These are phyloP conservation scores for Sarcophaga subvicina DNA, from an alignment of 2,888 invertebrate genomes.

Conservation along the genomic window DNA sequence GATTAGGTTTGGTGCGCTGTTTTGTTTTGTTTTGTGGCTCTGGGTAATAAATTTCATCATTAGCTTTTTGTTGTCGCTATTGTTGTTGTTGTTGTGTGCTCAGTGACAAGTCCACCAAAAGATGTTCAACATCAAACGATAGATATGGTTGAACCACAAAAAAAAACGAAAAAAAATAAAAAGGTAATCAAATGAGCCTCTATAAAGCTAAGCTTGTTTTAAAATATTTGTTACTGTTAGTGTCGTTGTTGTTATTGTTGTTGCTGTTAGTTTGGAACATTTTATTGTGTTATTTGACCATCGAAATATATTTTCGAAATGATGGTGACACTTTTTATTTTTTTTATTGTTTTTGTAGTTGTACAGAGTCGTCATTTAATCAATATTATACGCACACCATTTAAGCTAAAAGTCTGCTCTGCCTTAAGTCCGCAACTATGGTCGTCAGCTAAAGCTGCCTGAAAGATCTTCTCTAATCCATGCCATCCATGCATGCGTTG, in stretches of 20 bases:
- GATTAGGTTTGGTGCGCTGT: conserved; percentile 58
- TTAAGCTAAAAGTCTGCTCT: too few relatives aligned
- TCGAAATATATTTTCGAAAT: conserved; percentile 66
- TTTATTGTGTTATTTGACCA: conserved; percentile 42
- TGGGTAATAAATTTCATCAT: conserved; percentile 69
- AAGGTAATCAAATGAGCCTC: conserved; percentile 43
- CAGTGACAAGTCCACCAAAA: conserved; percentile 65
- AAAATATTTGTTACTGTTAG: conserved; percentile 19
- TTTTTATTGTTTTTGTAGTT: conserved; percentile 36
- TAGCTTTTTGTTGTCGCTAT: conserved; percentile 61
- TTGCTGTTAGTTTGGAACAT: background rate
- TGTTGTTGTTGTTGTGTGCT: conserved; percentile 30
- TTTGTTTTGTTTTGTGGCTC: conserved; percentile 52
- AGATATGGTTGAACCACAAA: background rate
- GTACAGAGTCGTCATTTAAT: conserved; percentile 22
- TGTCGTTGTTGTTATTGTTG: conserved; percentile 4
- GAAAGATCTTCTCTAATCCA: conserved; percentile 34
- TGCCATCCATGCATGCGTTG: conserved; percentile 18
- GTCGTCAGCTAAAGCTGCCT: background rate
- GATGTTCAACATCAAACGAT: conserved; percentile 41
- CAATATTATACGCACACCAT: conserved; percentile 2
- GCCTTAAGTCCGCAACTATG: too few relatives aligned
- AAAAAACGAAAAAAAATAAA: conserved; percentile 33
- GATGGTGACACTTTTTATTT: conserved; percentile 64
- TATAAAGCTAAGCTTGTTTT: conserved; percentile 57